phyloP scores from a whole-genome alignment of 2,888 invertebrate species.

The Argyra leucocephala region DNA sequence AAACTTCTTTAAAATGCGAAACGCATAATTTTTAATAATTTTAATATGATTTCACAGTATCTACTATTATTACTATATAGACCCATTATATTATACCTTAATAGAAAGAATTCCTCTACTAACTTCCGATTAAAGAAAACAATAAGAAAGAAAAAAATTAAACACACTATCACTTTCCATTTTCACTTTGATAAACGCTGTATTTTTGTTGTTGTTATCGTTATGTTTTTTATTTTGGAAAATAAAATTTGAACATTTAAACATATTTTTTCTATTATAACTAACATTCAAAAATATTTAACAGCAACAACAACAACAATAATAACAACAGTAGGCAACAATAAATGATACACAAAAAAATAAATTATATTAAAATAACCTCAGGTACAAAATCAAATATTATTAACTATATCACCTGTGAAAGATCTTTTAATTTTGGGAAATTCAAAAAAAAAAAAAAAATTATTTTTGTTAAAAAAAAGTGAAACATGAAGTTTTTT shows the following conservation, averaged over 20 bases:
- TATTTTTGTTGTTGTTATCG: not conserved
- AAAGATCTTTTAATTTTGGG: not conserved
- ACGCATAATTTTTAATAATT: conserved; percentile 3
- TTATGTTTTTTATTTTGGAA: not conserved
- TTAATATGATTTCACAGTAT: not conserved
- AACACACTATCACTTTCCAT: not conserved
- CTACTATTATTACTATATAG: too few species aligned
- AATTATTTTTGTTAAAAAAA: too few species aligned
- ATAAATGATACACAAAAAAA: too few species aligned
- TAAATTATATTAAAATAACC: not conserved
- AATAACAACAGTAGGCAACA: too few species aligned
- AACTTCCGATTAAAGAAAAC: not conserved
- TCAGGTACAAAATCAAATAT: not conserved
- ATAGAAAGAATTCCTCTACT: not conserved
- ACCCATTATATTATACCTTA: too few species aligned
- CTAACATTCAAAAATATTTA: not conserved
- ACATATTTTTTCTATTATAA: not conserved
- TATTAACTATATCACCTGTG: conserved; percentile 6
- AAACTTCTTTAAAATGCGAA: not conserved
- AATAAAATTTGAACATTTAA: not conserved
- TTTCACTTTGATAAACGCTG: conserved; percentile 1
- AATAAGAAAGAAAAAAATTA: not conserved
- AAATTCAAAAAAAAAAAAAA: not conserved
- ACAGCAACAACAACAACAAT: not conserved
- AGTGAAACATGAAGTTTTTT: not conserved